phyloP scores from a whole-genome alignment of 2,113 vertebrate genomes.

The Reinhardtius hippoglossoides region DNA sequence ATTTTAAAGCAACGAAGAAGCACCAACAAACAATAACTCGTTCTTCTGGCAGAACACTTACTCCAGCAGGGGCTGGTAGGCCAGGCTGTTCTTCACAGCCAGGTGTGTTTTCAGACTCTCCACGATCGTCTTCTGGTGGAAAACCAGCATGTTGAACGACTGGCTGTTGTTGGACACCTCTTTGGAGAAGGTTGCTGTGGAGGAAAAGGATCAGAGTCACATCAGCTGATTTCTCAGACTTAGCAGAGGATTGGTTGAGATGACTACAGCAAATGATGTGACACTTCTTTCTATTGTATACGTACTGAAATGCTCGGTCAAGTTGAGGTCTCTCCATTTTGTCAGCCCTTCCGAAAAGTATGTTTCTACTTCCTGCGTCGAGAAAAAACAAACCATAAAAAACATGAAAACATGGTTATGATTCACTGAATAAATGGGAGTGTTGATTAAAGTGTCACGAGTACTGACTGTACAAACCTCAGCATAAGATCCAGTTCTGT shows the following conservation, averaged over 20 bases:
- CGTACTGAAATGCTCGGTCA: constrained; percentile 94
- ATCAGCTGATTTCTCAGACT: too few relatives aligned
- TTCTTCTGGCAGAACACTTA: constrained; percentile 77
- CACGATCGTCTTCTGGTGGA: constrained; percentile 91
- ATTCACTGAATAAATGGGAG: background rate
- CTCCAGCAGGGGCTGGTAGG: constrained; percentile 93
- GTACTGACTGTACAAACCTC: constrained; percentile 85
- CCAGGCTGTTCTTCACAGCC: constrained; percentile 87
- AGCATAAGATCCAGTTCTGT: constrained; percentile 89
- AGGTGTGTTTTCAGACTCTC: constrained; percentile 92
- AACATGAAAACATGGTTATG: background rate
- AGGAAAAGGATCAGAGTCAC: constrained; percentile 13
- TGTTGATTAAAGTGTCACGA: background rate
- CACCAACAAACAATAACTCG: background rate
- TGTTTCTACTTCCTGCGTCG: constrained; percentile 91
- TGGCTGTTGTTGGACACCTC: constrained; percentile 92
- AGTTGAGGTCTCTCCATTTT: constrained; percentile 97
- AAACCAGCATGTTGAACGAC: constrained; percentile 96
- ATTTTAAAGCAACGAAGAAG: too few relatives aligned
- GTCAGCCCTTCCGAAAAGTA: constrained; percentile 94
- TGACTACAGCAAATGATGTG: background rate
- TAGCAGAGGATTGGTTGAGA: background rate
- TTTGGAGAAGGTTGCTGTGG: constrained; percentile 87
- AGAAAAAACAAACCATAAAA: constrained; percentile 16
- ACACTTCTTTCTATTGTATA: background rate